A percentile compares a stretch with the other conserved stretches of the same genome.
These are phyloP conservation scores for Meganola albula DNA, from an alignment of 2,888 invertebrate genomes.

Conservation along the genomic window DNA sequence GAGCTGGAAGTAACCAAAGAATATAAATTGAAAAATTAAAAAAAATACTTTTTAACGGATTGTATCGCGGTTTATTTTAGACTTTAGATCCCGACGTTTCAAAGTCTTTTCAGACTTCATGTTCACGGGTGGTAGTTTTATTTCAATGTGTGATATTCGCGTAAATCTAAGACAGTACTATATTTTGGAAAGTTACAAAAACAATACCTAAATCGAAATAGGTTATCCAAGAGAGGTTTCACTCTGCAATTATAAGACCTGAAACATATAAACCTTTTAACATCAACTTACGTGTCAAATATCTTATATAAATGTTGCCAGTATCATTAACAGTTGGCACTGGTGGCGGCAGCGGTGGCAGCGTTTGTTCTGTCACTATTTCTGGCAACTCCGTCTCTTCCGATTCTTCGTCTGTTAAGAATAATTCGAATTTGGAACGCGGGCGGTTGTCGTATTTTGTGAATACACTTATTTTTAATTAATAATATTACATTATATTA, in stretches of 20 bases:
- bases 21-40: too few species aligned
- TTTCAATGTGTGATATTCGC: too few species aligned
- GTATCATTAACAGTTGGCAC: conserved; percentile 54
- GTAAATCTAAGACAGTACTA: too few species aligned
- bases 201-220: background rate
- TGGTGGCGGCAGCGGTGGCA: conserved; percentile 35
- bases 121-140: too few species aligned
- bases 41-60: too few species aligned
- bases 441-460: conserved; percentile 72
- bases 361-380: conserved; percentile 38
- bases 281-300: conserved; percentile 67
- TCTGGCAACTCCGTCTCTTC: conserved; percentile 50
- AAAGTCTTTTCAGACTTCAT: too few species aligned
- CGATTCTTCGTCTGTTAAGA: conserved; percentile 58
- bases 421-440: conserved; percentile 38
- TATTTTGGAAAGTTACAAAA: too few species aligned
- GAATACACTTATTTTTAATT: background rate
- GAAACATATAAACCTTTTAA: conserved; percentile 46
- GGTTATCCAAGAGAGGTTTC: background rate
- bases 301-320: conserved; percentile 58
- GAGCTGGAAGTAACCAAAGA: too few species aligned
- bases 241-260: conserved; percentile 27
- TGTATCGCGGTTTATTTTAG: too few species aligned
- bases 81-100: too few species aligned
- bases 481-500: too few species aligned